These are phyloP conservation scores for Ictalurus punctatus DNA, from an alignment of 2,113 vertebrate genomes.

Conservation along the genomic window DNA sequence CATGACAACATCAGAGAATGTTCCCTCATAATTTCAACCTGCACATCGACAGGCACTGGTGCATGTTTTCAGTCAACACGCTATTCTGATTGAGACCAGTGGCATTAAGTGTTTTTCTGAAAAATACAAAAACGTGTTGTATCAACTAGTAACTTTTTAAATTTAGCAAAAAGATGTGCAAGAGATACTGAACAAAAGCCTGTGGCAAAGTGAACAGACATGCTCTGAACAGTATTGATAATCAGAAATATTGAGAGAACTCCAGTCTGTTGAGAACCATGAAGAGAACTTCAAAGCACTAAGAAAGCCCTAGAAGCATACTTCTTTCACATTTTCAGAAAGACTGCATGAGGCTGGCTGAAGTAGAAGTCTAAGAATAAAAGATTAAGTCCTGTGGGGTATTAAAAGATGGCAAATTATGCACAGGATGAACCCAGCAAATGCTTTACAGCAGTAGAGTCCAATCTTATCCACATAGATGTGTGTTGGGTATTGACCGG, in stretches of 20 bases:
- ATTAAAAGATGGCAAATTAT: neutral
- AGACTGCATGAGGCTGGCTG: neutral
- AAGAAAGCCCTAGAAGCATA: neutral
- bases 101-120: neutral
- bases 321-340: neutral
- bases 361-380: neutral
- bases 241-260: slow-evolving; percentile 1
- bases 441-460: neutral
- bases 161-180: neutral
- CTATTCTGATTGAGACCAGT: neutral
- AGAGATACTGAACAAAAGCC: neutral
- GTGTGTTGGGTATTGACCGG: neutral
- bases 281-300: neutral
- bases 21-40: neutral
- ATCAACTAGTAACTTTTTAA: slow-evolving; percentile 4
- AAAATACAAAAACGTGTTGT: neutral
- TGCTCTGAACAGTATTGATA: neutral
- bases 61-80: neutral
- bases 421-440: neutral
- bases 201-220: neutral
- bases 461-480: neutral
- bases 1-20: neutral
- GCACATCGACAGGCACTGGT: too few relatives aligned
- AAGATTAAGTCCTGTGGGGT: neutral
- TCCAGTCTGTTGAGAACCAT: neutral